Percentiles rank a stretch among this genome's conserved stretches.
Evolutionary conservation across 2,113 vertebrate species (phyloP).

Genomic region (Larimichthys crocea): DNA sequence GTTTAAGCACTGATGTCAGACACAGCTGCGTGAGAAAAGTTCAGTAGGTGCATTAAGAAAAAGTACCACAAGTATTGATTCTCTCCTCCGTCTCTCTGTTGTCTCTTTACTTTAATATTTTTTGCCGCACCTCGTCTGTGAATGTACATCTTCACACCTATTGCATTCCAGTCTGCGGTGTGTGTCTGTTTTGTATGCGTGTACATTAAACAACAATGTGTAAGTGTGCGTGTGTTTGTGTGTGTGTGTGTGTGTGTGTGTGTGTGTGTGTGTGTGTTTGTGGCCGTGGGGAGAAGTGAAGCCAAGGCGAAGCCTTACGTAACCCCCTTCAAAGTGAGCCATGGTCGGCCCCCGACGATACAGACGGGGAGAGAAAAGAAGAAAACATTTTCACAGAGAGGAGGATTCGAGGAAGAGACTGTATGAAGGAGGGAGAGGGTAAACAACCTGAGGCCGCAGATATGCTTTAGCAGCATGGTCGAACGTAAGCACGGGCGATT

Average conservation of each 20-base stretch:
- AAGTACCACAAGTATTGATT: neutral
- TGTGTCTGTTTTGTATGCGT: constrained; percentile 11
- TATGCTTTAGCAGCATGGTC: neutral
- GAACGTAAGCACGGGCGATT: neutral
- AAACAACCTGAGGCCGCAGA: constrained; percentile 22
- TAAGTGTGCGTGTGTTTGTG: neutral
- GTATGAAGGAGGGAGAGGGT: constrained; percentile 14
- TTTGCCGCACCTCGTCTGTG: neutral
- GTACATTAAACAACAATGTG: neutral
- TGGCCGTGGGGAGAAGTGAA: constrained; percentile 43
- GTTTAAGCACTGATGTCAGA: neutral
- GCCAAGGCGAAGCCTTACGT: constrained; percentile 50
- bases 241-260: neutral
- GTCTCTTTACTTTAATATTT: neutral
- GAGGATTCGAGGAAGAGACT: constrained; percentile 7
- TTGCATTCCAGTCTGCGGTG: neutral
- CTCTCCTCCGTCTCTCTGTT: neutral
- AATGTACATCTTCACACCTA: neutral
- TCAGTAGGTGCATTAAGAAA: neutral
- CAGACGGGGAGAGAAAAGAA: constrained; percentile 27
- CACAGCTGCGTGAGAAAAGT: neutral
- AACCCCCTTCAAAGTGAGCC: constrained; percentile 60
- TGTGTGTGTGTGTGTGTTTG: neutral
- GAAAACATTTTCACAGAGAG: constrained; percentile 3
- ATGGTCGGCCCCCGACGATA: constrained; percentile 15